A percentile compares a stretch with the other conserved stretches of the same genome.
Evolutionary conservation across 2,888 invertebrate species (phyloP).

Genomic region (Chymomyza procnemis): DNA sequence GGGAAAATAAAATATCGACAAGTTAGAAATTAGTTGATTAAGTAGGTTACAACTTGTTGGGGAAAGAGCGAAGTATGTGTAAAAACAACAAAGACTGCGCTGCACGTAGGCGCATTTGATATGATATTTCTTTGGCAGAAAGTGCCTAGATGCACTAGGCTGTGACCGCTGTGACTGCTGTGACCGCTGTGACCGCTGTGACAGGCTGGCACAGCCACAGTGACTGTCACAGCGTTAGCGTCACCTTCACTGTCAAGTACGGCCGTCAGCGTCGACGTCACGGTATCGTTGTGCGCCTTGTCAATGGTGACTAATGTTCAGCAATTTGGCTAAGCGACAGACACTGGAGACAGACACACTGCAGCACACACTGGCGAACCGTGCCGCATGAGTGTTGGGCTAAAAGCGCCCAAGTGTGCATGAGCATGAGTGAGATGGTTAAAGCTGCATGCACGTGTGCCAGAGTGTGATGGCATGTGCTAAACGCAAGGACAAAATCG

Average conservation of each 20-base stretch:
- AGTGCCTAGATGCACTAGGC: no score
- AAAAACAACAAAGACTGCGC: neutral
- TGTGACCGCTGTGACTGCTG: no score
- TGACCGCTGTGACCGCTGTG: no score
- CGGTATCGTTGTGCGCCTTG: conserved; percentile 49
- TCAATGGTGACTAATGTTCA: conserved; percentile 73
- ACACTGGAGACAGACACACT: conserved; percentile 55
- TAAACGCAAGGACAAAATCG: conserved; percentile 74
- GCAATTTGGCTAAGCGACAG: conserved; percentile 73
- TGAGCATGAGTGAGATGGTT: conserved; percentile 23
- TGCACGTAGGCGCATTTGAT: neutral
- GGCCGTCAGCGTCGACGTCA: neutral
- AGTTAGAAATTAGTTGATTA: conserved; percentile 67
- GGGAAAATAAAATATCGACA: conserved; percentile 63
- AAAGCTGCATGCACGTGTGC: conserved; percentile 9
- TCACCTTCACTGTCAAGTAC: neutral
- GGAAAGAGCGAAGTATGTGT: conserved; percentile 7
- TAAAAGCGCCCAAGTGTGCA: conserved; percentile 6
- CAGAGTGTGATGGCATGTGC: conserved; percentile 10
- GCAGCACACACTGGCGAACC: no score
- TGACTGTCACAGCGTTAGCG: neutral
- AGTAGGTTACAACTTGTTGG: conserved; percentile 29
- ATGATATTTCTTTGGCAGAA: neutral
- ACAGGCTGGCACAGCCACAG: no score
- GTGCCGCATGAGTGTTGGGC: conserved; percentile 15